phyloP scores from a whole-genome alignment of 2,888 invertebrate species.

The Aporophyla nigra region DNA sequence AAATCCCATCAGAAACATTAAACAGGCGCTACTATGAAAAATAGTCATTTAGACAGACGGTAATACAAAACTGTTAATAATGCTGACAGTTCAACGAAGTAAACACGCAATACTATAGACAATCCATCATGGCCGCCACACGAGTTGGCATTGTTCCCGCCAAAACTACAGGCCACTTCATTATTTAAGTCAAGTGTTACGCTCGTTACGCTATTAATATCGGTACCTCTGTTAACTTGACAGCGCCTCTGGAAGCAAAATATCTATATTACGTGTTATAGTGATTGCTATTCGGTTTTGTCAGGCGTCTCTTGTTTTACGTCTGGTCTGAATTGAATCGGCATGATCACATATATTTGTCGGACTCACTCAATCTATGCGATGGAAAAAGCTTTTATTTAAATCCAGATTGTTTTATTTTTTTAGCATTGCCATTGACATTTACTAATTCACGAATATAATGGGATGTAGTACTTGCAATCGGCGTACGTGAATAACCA shows the following conservation, averaged over 20 bases:
- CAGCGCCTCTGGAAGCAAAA: conserved; percentile 46
- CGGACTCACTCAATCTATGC: conserved; percentile 3
- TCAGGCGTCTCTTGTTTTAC: conserved; percentile 47
- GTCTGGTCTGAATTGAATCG: conserved; percentile 1
- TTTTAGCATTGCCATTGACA: neutral
- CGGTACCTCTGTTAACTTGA: conserved; percentile 39
- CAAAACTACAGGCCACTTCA: conserved; percentile 70
- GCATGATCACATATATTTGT: conserved; percentile 19
- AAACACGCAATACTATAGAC: conserved; percentile 48
- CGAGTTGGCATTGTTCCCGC: conserved; percentile 66
- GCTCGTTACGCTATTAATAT: conserved; percentile 57
- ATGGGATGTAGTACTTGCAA: neutral
- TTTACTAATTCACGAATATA: too few species aligned
- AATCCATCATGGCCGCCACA: conserved; percentile 73
- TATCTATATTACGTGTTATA: conserved; percentile 35
- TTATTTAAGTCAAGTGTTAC: conserved; percentile 70
- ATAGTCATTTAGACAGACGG: neutral
- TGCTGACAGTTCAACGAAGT: conserved; percentile 12
- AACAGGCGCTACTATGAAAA: neutral
- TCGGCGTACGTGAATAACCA: too few species aligned
- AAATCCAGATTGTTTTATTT: neutral
- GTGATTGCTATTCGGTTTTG: conserved; percentile 44
- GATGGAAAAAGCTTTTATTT: conserved; percentile 23
- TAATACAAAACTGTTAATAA: neutral
- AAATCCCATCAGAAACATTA: neutral